A percentile compares a stretch with the other conserved stretches of the same genome.
phyloP scores from a whole-genome alignment of 2,113 vertebrate genomes.

The Climacteris rufus region DNA sequence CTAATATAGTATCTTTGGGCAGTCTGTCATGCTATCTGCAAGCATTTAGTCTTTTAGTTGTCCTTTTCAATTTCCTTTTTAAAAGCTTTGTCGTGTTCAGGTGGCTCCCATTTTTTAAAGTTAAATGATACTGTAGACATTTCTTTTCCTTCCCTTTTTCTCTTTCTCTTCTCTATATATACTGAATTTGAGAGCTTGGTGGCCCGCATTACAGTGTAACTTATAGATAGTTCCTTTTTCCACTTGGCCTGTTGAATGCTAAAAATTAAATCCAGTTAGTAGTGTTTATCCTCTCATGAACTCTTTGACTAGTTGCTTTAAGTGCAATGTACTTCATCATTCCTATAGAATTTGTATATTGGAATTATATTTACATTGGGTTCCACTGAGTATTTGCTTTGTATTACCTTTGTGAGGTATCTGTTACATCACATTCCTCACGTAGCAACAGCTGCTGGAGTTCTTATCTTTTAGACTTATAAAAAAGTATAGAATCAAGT shows the following conservation, averaged over 20 bases:
- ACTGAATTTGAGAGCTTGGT: neutral
- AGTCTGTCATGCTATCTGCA: neutral
- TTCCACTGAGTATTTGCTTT: neutral
- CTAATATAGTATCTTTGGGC: neutral
- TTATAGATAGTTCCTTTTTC: neutral
- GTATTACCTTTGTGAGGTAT: neutral
- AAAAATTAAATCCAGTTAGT: neutral
- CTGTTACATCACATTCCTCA: neutral
- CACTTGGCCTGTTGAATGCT: neutral
- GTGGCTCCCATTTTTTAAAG: neutral
- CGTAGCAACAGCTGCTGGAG: neutral
- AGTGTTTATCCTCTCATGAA: neutral
- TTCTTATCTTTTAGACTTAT: neutral
- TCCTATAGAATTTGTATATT: neutral
- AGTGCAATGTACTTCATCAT: neutral
- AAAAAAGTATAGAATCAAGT: neutral
- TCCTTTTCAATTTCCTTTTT: neutral
- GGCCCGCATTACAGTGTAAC: neutral
- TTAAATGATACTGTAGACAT: neutral
- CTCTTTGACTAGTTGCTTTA: neutral
- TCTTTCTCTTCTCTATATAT: neutral
- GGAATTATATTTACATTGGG: neutral
- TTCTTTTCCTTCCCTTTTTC: fast-evolving
- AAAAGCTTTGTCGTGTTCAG: conserved; percentile 11
- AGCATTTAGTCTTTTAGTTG: neutral